Evolutionary conservation across 2,888 invertebrate genomes (phyloP), one percentile per base, ranked within the genome.

Genomic region (Vesta saturnalis): DNA sequence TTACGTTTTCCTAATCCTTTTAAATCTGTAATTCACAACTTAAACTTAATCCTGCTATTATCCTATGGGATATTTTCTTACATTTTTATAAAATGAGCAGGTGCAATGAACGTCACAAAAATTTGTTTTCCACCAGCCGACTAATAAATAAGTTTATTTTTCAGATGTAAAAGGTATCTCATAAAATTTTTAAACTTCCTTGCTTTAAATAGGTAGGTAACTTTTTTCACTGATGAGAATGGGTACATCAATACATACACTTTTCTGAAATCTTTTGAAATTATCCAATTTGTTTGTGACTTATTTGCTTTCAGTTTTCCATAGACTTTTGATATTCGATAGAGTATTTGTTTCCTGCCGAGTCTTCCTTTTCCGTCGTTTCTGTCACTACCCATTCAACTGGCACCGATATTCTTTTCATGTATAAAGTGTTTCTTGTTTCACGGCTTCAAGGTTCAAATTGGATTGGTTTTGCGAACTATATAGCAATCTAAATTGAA

Each of bases 301-400:
- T 43, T 43, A 43, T 43, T 52, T 67, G 56, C 61, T 56, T 65
- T 61, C 56, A 61, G 35, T 47, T 47, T 61, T 60, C 39, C 43
- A 46, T 19, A 60, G 47, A 35, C 57, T 55, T 47, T 56, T 47
- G 61, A 67, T 56, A 61, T 47, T 67, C 46, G 57, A 67, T 56
- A 61, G 23, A 46, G 60, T 67, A 61, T 67, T 67, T 61, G 66
- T 67, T 67, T 66, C 56, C 47, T 60, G 60, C 60, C 19, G 60
- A 66, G 66, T 66, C 43, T 47, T 46, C 57, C 47, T 67, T 67
- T 67, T 60, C 60, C 46, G 60, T 49, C 61, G 35, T 19, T 57
- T 39, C 59, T 64, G 57, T 65, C 65, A 60, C 59, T 65, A 59
- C 39, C 61, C 61, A 61, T 61, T 67, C 61, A 61, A 61, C 15